Percentiles rank a stretch among this genome's conserved stretches.
Evolutionary conservation across 2,888 invertebrate genomes (phyloP).

Genomic region (Spicauda simplicius): DNA sequence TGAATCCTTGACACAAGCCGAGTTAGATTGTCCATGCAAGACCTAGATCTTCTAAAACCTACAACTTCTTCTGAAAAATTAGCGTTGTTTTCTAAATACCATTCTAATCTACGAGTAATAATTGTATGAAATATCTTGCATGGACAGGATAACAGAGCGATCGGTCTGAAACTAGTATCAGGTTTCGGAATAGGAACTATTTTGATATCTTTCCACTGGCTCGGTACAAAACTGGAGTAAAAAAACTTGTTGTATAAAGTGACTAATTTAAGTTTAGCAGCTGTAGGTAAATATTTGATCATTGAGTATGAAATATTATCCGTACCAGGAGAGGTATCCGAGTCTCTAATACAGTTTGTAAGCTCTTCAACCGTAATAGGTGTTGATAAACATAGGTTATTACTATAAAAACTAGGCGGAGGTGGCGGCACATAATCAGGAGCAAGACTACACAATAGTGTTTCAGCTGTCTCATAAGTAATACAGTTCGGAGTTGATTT

Average conservation of each 20-base stretch:
- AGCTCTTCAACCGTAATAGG: conserved; percentile 18
- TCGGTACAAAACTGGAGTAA: conserved; percentile 18
- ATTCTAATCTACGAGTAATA: conserved; percentile 35
- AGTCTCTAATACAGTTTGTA: conserved; percentile 10
- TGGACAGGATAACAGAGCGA: conserved; percentile 22
- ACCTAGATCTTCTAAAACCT: conserved; percentile 39
- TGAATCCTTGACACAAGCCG: conserved; percentile 33
- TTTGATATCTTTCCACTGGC: conserved; percentile 27
- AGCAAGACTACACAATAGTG: neutral
- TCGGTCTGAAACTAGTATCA: conserved; percentile 18
- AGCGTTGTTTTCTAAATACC: conserved; percentile 33
- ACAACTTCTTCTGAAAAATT: conserved; percentile 33
- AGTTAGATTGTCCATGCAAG: conserved; percentile 35
- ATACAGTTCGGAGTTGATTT: neutral
- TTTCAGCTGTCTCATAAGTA: neutral
- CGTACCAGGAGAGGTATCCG: conserved; percentile 18
- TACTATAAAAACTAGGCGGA: neutral
- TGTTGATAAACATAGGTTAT: neutral
- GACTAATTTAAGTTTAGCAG: conserved; percentile 13
- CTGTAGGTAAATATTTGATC: conserved; percentile 24
- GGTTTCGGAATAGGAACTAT: conserved; percentile 27
- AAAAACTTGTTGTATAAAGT: conserved; percentile 27
- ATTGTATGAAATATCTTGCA: conserved; percentile 38
- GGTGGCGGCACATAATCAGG: conserved; percentile 5
- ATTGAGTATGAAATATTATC: conserved; percentile 32